A percentile compares a stretch with the other conserved stretches of the same genome.
Conservation (phyloP, 2,888 invertebrate species). For the Tolmerus cingulatus region DNA sequence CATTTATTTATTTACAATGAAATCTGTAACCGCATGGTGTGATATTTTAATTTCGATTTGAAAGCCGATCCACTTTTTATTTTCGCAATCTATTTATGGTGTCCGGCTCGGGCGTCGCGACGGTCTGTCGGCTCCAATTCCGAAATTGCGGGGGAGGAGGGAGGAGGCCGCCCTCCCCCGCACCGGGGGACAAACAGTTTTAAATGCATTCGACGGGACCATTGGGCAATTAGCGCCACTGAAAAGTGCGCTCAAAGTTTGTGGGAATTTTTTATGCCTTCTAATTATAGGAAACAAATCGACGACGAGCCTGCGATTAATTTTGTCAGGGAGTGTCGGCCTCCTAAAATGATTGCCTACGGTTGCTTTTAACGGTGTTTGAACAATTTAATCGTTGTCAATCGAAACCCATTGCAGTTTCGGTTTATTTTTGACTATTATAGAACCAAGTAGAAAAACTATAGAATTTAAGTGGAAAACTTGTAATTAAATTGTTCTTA, state of each 20-base stretch:
- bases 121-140: neutral
- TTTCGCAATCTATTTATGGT: slow-evolving; percentile 37
- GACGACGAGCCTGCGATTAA: neutral
- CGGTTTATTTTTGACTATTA: neutral
- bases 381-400: neutral
- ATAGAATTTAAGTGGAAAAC: too few species aligned
- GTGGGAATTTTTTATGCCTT: slow-evolving; percentile 2
- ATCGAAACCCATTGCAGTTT: neutral
- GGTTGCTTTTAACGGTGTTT: neutral
- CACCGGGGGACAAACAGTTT: neutral
- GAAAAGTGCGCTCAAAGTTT: slow-evolving; percentile 14
- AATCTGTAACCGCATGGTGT: slow-evolving; percentile 45
- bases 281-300: neutral
- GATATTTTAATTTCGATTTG: slow-evolving; percentile 45
- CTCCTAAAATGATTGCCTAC: neutral
- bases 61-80: slow-evolving; percentile 42
- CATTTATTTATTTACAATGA: slow-evolving; percentile 48
- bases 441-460: too few species aligned
- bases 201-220: slow-evolving; percentile 5
- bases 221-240: slow-evolving; percentile 13
- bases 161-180: neutral
- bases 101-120: neutral
- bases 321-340: neutral
- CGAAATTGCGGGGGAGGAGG: neutral
- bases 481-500: too few species aligned